phyloP scores from a whole-genome alignment of 2,113 vertebrate species.

The Laticauda colubrina region DNA sequence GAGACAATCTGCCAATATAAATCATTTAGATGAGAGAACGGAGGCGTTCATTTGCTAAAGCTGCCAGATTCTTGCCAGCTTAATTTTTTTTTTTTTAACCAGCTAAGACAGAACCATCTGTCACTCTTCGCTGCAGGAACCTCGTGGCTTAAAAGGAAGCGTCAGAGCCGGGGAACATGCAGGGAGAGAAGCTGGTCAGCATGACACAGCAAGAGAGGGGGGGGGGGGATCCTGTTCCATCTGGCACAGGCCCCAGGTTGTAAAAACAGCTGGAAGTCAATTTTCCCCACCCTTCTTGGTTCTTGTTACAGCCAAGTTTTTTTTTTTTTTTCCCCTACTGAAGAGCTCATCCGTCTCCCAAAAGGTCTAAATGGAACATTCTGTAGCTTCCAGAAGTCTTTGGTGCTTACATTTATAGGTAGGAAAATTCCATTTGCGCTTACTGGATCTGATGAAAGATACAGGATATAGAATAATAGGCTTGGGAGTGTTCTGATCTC shows the following conservation, averaged over 20 bases:
- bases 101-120: not conserved
- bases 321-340: no score
- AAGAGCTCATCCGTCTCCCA: not conserved
- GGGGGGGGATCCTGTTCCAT: no score
- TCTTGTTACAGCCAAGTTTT: not conserved
- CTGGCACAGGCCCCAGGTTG: not conserved
- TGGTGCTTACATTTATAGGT: not conserved
- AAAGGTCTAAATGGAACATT: not conserved
- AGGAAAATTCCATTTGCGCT: not conserved
- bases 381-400: not conserved
- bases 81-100: slow-evolving; percentile 30
- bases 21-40: not conserved
- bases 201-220: slow-evolving; percentile 23
- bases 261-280: not conserved
- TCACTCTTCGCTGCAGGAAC: not conserved
- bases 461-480: not conserved
- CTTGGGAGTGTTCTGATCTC: no score
- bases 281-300: not conserved
- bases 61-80: slow-evolving; percentile 10
- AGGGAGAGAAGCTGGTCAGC: not conserved
- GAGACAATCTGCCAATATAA: not conserved
- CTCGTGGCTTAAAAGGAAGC: not conserved
- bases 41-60: slow-evolving; percentile 9
- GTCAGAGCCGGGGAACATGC: not conserved
- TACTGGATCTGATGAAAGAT: not conserved